Conservation (phyloP, 2,797 vertebrate genomes). For the Gephyroberyx darwinii region DNA sequence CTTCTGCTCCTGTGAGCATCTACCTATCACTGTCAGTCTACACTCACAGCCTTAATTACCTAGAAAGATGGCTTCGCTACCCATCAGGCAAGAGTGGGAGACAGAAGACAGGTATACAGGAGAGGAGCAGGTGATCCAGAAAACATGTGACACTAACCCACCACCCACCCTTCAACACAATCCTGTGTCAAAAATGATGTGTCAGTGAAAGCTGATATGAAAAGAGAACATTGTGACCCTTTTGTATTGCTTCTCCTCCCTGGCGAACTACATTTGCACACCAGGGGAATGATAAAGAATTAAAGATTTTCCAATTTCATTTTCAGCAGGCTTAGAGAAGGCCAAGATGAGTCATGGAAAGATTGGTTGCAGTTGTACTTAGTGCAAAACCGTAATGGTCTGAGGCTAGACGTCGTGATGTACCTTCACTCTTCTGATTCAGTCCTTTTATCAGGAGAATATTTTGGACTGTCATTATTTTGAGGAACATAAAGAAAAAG, state of each 20-base stretch:
- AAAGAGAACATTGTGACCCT: conserved; percentile 2
- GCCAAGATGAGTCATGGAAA: conserved; percentile 54
- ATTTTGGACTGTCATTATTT: conserved; percentile 67
- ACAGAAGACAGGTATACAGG: conserved; percentile 40
- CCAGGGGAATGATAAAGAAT: conserved; percentile 26
- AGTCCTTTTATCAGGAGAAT: conserved; percentile 57
- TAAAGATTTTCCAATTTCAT: conserved; percentile 46
- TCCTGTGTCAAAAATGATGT: conserved; percentile 37
- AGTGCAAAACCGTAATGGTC: conserved; percentile 55
- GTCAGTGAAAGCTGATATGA: conserved; percentile 18
- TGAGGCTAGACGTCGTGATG: conserved; percentile 25
- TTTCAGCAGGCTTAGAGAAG: conserved; percentile 51
- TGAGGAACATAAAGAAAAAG: conserved; percentile 59
- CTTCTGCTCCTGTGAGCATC: conserved; percentile 61
- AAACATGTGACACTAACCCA: conserved; percentile 24
- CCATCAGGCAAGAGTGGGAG: conserved; percentile 38
- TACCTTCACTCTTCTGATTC: conserved; percentile 50
- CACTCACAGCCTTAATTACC: conserved; percentile 61
- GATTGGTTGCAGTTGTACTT: conserved; percentile 53
- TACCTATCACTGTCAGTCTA: conserved; percentile 42
- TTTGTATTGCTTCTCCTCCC: conserved; percentile 27
- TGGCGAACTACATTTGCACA: conserved; percentile 27
- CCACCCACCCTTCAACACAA: conserved; percentile 30
- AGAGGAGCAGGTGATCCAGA: conserved; percentile 37
- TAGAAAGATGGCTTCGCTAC: conserved; percentile 51